phyloP scores from a whole-genome alignment of 2,113 vertebrate genomes.

The Delphinapterus leucas region DNA sequence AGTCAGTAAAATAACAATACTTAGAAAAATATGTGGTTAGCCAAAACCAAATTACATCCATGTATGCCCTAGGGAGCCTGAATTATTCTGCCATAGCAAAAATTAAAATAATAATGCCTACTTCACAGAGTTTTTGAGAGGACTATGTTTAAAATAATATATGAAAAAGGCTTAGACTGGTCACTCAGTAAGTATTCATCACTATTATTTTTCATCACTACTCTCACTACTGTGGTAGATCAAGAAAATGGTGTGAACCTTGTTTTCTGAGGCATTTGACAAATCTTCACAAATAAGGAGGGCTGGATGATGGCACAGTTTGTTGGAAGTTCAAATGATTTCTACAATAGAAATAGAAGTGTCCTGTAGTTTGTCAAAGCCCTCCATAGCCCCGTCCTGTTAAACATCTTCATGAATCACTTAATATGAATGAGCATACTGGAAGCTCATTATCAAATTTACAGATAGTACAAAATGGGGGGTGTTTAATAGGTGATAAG shows the following conservation, averaged over 20 bases:
- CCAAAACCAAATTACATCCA: not conserved
- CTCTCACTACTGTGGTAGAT: not conserved
- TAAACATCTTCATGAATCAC: not conserved
- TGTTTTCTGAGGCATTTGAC: not conserved
- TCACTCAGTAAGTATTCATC: not conserved
- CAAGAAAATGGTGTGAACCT: not conserved
- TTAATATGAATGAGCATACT: not conserved
- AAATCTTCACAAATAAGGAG: not conserved
- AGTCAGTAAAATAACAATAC: not conserved
- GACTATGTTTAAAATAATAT: not conserved
- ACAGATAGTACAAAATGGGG: not conserved
- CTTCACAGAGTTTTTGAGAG: not conserved
- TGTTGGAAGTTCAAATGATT: not conserved
- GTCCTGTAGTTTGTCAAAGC: not conserved
- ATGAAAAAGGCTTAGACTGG: not conserved
- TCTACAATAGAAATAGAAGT: not conserved
- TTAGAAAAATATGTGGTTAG: not conserved
- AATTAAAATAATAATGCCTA: not conserved
- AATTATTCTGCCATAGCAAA: not conserved
- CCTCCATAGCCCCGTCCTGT: not conserved
- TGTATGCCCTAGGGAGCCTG: not conserved
- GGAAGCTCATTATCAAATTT: not conserved
- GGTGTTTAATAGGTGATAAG: not conserved
- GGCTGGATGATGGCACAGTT: not conserved
- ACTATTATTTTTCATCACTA: not conserved